These are phyloP conservation scores for Lordiphosa fenestrarum DNA, from an alignment of 2,888 invertebrate genomes.

Conservation along the genomic window DNA sequence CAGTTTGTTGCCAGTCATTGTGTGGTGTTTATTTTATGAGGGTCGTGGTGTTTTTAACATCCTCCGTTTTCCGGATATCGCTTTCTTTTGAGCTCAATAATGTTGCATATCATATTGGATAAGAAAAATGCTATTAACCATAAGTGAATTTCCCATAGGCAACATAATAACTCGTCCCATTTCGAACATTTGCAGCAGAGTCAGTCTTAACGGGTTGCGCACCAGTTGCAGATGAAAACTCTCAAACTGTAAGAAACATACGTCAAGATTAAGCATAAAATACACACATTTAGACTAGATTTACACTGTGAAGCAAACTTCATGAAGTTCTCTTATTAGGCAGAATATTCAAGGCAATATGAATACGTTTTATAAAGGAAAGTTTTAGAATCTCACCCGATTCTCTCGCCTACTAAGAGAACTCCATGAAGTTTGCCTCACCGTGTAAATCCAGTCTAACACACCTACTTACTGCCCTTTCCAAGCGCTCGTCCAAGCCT, in stretches of 20 bases:
- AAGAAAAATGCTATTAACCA: constrained; percentile 31
- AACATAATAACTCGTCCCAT: constrained; percentile 2
- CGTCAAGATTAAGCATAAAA: background rate
- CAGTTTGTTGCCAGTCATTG: constrained; percentile 21
- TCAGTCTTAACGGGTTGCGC: constrained; percentile 33
- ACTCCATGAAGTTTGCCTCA: too few species aligned
- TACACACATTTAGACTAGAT: too few species aligned
- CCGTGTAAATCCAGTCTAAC: too few species aligned
- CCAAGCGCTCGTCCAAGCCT: constrained; percentile 32
- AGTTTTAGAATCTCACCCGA: too few species aligned
- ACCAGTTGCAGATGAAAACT: constrained; percentile 25
- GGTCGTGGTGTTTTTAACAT: constrained; percentile 5
- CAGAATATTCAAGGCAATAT: too few species aligned
- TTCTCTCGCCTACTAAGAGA: too few species aligned
- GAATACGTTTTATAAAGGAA: too few species aligned
- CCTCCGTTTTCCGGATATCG: background rate
- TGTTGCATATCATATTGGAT: constrained; percentile 35
- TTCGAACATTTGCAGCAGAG: constrained; percentile 10
- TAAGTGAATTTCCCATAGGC: constrained; percentile 23
- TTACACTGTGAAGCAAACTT: too few species aligned
- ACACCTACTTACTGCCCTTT: constrained; percentile 14
- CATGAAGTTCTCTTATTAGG: too few species aligned
- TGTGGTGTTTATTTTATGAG: constrained; percentile 19
- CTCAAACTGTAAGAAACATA: constrained; percentile 14
- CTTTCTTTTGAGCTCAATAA: constrained; percentile 5